Evolutionary conservation across 2,888 invertebrate genomes (phyloP).

Genomic region (Chloromyia formosa): DNA sequence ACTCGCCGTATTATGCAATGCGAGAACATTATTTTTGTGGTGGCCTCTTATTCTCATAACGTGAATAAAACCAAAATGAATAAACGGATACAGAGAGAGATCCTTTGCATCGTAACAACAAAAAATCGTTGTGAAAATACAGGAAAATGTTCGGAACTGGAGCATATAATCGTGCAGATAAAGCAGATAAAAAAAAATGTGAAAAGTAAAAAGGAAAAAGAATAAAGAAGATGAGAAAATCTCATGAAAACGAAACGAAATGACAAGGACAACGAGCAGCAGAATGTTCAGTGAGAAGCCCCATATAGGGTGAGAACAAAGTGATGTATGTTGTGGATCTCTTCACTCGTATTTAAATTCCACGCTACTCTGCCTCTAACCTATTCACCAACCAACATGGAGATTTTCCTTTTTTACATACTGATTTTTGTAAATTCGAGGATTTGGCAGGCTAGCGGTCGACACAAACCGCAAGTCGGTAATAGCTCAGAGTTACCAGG

Average conservation of each 20-base stretch:
- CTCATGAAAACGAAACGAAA: constrained; percentile 8
- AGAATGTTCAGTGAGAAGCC: not conserved
- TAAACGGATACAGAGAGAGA: constrained; percentile 36
- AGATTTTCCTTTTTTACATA: constrained; percentile 15
- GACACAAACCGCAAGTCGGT: not conserved
- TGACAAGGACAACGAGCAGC: not conserved
- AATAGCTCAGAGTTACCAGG: not conserved
- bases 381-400: constrained; percentile 20
- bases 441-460: not conserved
- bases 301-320: constrained; percentile 5
- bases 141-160: constrained; percentile 40
- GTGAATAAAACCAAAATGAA: constrained; percentile 44
- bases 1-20: constrained; percentile 39
- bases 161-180: constrained; percentile 41
- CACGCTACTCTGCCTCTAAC: constrained; percentile 16
- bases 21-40: constrained; percentile 41
- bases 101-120: constrained; percentile 33
- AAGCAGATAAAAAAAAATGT: constrained; percentile 26
- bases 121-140: constrained; percentile 25
- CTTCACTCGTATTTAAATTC: constrained; percentile 2
- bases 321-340: not conserved
- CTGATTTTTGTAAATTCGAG: constrained; percentile 34
- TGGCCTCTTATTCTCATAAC: constrained; percentile 42
- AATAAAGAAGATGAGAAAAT: not conserved
- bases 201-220: constrained; percentile 7